Evolutionary conservation across 2,888 invertebrate genomes (phyloP).

Genomic region (Eupithecia subumbrata): DNA sequence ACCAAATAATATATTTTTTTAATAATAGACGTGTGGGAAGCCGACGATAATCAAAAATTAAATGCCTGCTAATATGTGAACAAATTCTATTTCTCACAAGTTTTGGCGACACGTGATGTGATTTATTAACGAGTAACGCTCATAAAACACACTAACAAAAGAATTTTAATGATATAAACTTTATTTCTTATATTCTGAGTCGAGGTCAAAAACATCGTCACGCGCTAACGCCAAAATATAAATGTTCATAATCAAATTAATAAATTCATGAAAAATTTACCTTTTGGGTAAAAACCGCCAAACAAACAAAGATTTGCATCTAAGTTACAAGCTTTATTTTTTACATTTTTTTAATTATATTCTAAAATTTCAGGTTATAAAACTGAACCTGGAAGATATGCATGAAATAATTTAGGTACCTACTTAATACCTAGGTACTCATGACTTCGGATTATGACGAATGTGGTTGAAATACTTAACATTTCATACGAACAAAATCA

Average conservation of each 20-base stretch:
- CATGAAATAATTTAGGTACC: not conserved
- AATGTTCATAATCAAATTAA: not conserved
- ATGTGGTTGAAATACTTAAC: not conserved
- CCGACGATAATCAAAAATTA: too few species aligned
- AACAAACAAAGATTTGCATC: not conserved
- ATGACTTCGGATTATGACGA: not conserved
- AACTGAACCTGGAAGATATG: not conserved
- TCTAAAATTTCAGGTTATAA: not conserved
- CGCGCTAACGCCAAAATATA: not conserved
- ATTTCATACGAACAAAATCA: too few species aligned
- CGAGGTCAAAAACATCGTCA: slow-evolving; percentile 1
- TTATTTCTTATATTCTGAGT: not conserved
- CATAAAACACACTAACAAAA: not conserved
- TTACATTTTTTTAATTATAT: not conserved
- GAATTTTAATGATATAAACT: not conserved
- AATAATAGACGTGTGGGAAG: too few species aligned
- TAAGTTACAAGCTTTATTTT: not conserved
- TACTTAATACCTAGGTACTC: not conserved
- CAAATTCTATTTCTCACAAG: not conserved
- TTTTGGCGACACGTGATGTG: not conserved
- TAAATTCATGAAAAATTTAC: not conserved
- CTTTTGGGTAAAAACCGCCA: not conserved
- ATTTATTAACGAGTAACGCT: not conserved
- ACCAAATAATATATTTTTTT: too few species aligned
- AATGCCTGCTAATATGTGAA: too few species aligned